These are phyloP conservation scores for Epinephelus malabaricus DNA, from an alignment of 2,797 vertebrate species.

Conservation along the genomic window DNA sequence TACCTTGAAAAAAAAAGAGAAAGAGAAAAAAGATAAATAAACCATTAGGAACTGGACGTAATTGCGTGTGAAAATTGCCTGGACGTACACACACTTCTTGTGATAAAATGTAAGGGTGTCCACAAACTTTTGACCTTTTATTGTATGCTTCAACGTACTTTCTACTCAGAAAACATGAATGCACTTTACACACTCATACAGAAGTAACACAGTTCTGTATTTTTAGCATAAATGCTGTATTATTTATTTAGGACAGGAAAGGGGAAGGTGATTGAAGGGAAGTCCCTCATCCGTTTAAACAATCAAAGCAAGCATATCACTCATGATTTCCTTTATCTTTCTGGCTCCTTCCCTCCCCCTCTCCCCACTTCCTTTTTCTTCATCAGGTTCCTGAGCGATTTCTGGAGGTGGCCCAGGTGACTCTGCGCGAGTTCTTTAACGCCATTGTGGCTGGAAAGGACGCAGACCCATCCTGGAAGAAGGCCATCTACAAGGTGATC, in stretches of 20 bases:
- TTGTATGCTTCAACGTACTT: not conserved
- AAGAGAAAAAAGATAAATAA: no score
- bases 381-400: constrained; percentile 98
- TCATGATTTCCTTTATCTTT: constrained; percentile 11
- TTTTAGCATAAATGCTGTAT: not conserved
- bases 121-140: not conserved
- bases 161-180: not conserved
- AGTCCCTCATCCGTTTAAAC: constrained; percentile 21
- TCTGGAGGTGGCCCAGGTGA: constrained; percentile 99
- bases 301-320: not conserved
- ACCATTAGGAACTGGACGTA: no score
- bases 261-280: constrained; percentile 1
- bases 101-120: not conserved
- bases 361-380: constrained; percentile 77
- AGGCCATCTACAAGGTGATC: constrained; percentile 99
- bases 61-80: no score
- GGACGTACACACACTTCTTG: no score
- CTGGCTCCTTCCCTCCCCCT: not conserved
- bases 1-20: no score
- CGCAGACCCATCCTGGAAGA: constrained; percentile 99
- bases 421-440: constrained; percentile 99
- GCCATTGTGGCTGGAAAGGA: constrained; percentile 99
- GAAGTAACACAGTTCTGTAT: constrained; percentile 19
- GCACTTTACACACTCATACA: not conserved
- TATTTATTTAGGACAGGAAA: not conserved